A percentile compares a stretch with the other conserved stretches of the same genome.
phyloP scores from a whole-genome alignment of 2,888 invertebrate species.

The Brachyptera risi region DNA sequence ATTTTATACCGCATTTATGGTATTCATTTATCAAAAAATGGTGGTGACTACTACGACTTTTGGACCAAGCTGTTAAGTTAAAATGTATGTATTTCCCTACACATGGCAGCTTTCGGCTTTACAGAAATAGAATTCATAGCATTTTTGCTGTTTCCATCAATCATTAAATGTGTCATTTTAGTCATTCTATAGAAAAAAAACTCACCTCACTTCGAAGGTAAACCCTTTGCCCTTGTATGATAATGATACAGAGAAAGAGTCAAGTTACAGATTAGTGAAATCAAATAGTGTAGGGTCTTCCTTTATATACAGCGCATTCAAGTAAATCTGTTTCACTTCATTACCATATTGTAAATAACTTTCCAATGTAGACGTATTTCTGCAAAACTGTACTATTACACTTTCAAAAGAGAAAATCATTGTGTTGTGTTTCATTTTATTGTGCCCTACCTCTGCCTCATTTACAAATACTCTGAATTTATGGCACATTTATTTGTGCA shows the following conservation, averaged over 20 bases:
- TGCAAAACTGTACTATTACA: constrained; percentile 33
- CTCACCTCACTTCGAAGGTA: constrained; percentile 15
- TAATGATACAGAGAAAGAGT: constrained; percentile 18
- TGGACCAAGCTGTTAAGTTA: constrained; percentile 30
- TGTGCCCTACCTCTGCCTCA: no score
- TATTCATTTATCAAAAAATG: background rate
- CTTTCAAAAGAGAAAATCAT: constrained; percentile 19
- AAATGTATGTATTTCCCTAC: constrained; percentile 12
- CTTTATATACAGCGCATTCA: constrained; percentile 32
- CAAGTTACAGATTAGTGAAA: no score
- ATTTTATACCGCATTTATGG: constrained; percentile 3
- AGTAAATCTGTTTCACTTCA: constrained; percentile 31
- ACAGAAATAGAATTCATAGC: constrained; percentile 23
- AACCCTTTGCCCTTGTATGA: constrained; percentile 26
- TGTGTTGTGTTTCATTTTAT: background rate
- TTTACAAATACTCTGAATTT: no score
- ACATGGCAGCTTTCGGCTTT: constrained; percentile 29
- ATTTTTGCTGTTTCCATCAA: constrained; percentile 24
- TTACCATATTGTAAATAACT: constrained; percentile 30
- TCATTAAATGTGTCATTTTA: constrained; percentile 19
- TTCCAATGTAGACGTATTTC: constrained; percentile 33
- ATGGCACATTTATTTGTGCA: no score
- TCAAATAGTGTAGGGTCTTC: constrained; percentile 31
- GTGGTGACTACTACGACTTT: constrained; percentile 15
- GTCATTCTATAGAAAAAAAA: constrained; percentile 2